Conservation (phyloP, 2,113 vertebrate species). For the Cygnus atratus region DNA sequence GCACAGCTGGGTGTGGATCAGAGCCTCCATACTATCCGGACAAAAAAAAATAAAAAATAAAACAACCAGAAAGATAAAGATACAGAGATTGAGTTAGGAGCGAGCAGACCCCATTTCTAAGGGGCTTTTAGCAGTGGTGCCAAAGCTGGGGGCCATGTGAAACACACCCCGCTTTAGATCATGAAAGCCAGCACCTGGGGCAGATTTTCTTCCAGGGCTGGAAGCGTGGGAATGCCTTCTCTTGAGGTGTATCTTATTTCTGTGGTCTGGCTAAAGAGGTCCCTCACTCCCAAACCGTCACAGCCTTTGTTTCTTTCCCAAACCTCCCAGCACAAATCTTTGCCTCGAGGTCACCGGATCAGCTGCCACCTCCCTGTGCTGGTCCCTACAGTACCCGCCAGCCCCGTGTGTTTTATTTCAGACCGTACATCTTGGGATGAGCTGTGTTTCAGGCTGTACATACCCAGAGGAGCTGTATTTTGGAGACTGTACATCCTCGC, state of each 20-base stretch:
- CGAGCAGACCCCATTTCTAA: not conserved
- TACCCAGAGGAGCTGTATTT: not conserved
- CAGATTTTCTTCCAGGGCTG: not conserved
- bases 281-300: constrained; percentile 53
- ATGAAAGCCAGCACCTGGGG: not conserved
- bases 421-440: not conserved
- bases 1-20: not conserved
- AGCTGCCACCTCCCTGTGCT: not conserved
- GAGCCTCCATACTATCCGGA: not conserved
- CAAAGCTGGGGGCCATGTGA: not conserved
- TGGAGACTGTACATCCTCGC: not conserved
- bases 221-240: constrained; percentile 41
- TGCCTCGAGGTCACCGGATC: constrained; percentile 19
- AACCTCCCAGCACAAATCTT: not conserved
- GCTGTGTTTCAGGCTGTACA: not conserved
- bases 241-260: constrained; percentile 54
- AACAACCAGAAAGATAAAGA: not conserved
- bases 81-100: not conserved
- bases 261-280: constrained; percentile 15
- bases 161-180: not conserved
- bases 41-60: not conserved
- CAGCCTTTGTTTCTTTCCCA: constrained; percentile 40
- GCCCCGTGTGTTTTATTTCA: not conserved
- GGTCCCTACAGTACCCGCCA: not conserved
- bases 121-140: not conserved